A percentile compares a stretch with the other conserved stretches of the same genome.
Conservation (phyloP, 1,140 invertebrate species). For the Gonatopus flavifemur region DNA sequence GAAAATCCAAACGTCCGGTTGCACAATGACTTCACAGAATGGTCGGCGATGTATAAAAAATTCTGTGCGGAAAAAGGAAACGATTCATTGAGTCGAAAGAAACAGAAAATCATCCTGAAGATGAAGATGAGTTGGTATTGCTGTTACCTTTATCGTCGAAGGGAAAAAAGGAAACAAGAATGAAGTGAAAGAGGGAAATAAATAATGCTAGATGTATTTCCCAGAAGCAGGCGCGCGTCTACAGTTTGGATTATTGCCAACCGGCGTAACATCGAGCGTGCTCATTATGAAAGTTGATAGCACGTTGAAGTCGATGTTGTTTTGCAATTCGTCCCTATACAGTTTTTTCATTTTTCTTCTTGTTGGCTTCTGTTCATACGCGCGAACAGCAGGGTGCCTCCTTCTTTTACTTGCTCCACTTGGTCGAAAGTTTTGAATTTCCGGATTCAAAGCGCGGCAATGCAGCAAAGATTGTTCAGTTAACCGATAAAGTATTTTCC, state of each 20-base stretch:
- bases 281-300: slow-evolving; percentile 55
- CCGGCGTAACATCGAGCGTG: slow-evolving; percentile 42
- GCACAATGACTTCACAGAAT: slow-evolving; percentile 31
- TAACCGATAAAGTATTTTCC: no score
- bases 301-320: slow-evolving; percentile 39
- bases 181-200: slow-evolving; percentile 3
- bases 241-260: slow-evolving; percentile 48
- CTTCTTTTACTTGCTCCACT: slow-evolving; percentile 41
- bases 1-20: background rate
- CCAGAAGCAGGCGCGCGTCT: slow-evolving; percentile 27
- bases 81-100: slow-evolving; percentile 26
- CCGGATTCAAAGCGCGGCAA: slow-evolving; percentile 20
- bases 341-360: background rate
- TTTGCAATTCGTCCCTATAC: slow-evolving; percentile 41
- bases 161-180: background rate
- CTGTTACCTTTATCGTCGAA: slow-evolving; percentile 12
- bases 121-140: slow-evolving; percentile 10
- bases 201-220: slow-evolving; percentile 15
- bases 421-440: slow-evolving; percentile 45
- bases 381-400: no score
- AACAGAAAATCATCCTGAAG: no score
- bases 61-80: slow-evolving; percentile 34
- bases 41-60: slow-evolving; percentile 36
- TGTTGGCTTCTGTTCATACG: background rate
- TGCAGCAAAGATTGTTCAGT: slow-evolving; percentile 22